phyloP scores from a whole-genome alignment of 2,888 invertebrate species.

The Oligia latruncula region DNA sequence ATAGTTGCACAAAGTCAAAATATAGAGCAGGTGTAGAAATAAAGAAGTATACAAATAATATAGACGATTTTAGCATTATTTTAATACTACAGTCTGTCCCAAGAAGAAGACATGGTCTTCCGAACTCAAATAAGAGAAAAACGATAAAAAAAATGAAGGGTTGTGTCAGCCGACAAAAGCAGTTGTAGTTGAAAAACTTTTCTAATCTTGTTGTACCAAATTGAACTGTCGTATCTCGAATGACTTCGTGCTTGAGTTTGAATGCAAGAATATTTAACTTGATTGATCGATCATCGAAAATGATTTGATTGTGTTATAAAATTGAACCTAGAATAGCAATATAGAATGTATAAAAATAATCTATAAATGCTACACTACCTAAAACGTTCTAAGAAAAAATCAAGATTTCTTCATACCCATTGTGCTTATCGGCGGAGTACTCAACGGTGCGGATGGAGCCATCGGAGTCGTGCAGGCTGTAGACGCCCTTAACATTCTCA shows the following conservation, averaged over 20 bases:
- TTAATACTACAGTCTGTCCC: too few relatives aligned
- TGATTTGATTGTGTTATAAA: background rate
- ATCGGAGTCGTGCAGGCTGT: constrained; percentile 90
- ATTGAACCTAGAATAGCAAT: background rate
- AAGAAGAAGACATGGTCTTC: background rate
- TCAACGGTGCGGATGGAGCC: constrained; percentile 90
- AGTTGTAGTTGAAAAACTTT: background rate
- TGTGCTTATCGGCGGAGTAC: constrained; percentile 88
- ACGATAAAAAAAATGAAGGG: background rate
- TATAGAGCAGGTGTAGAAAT: background rate
- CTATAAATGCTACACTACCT: constrained; percentile 17
- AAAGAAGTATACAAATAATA: background rate
- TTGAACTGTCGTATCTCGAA: background rate
- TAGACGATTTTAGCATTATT: background rate
- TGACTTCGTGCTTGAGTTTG: background rate
- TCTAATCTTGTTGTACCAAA: background rate
- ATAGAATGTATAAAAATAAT: background rate
- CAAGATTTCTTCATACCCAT: constrained; percentile 78
- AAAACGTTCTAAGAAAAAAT: constrained; percentile 31
- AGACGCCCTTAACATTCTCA: constrained; percentile 89
- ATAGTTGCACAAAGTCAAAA: background rate
- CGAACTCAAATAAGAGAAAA: background rate
- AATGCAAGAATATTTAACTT: background rate
- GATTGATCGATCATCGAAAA: background rate
- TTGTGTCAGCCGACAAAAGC: too few relatives aligned